Evolutionary conservation across 2,113 vertebrate species (phyloP), one percentile per base, ranked within the genome.

Genomic region (Dasyprocta punctata): DNA sequence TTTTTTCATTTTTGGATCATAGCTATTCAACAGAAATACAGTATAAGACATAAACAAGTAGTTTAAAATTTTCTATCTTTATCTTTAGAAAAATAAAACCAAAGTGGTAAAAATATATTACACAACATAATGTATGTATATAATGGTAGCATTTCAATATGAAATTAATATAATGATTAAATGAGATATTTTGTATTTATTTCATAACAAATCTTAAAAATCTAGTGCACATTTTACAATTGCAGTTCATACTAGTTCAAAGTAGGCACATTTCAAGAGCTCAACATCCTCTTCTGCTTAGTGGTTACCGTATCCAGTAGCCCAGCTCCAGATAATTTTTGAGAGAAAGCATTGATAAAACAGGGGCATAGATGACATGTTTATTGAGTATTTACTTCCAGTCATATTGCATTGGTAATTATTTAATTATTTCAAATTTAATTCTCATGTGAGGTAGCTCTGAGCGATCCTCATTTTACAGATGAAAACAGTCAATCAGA

Each of bases 391-490:
- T 9, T 13, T 71, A 61, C 5, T 92, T 47, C 16, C 19, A 86
- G 12, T 1, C 33, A 82, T 19, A 82, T 20, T 75, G 0, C 26
- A 73, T 10, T 44, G 81, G 16, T 52, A 82, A 60, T 94, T 97
- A 56, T 86, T 89, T 33, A 82, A 7, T 89, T 41, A 87, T 75
- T 91, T 82, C 54, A 80, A 89, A 95, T 81, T 52, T 82, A 85
- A 82, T 83, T 24, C 12, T 75, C 49, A 96, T 61, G 26, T 92
- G 24, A 38, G 6, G 4, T 58, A 96, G 24, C 58, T 65, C 86
- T 92, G 61, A 60, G 69, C 24, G 96, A 33, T 38, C 44, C 11
- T 89, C 26, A 47, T 69, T 77, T 30, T 69, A n/a, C n/a, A 93
- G 28, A 86, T 52, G 19, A 92, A 71, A 93, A 89, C 89, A 82